Evolutionary conservation across 1,140 invertebrate species (phyloP).

Genomic region (Aradophagus sp.): DNA sequence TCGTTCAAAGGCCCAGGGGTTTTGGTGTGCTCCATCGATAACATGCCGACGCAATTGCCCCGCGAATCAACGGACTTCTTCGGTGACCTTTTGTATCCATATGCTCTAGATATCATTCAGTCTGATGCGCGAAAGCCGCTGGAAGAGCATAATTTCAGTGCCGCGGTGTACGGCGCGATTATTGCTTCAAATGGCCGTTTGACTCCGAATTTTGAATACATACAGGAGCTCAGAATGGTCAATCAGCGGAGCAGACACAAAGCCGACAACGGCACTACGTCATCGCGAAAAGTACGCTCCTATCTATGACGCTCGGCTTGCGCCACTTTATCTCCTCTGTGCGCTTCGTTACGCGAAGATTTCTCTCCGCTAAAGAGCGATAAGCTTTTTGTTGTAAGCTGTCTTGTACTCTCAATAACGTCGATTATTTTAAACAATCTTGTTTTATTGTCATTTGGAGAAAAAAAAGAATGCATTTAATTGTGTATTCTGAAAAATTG

Average conservation of each 20-base stretch:
- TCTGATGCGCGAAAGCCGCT: constrained; percentile 91
- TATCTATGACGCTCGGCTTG: constrained; percentile 3
- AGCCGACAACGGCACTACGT: constrained; percentile 60
- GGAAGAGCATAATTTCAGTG: constrained; percentile 85
- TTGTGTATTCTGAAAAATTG: too few relatives aligned
- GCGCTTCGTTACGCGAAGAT: too few relatives aligned
- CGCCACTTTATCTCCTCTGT: background rate
- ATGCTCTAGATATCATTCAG: constrained; percentile 91
- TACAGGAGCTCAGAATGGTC: constrained; percentile 86
- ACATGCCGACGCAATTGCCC: constrained; percentile 99
- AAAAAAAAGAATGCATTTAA: too few relatives aligned
- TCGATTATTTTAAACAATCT: too few relatives aligned
- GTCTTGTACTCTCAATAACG: too few relatives aligned
- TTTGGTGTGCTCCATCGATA: constrained; percentile 98
- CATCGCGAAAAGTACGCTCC: constrained; percentile 29
- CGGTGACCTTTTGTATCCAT: constrained; percentile 93
- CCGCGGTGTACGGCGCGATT: constrained; percentile 90
- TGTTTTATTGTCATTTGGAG: too few relatives aligned
- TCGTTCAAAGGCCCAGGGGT: constrained; percentile 98
- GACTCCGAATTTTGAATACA: constrained; percentile 96
- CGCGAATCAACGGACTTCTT: constrained; percentile 98
- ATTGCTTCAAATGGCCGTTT: constrained; percentile 96
- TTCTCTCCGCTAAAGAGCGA: too few relatives aligned
- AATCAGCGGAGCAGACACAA: constrained; percentile 67
- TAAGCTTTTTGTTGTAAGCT: too few relatives aligned